Percentiles rank a stretch among this genome's conserved stretches.
Evolutionary conservation across 2,797 vertebrate species (phyloP).

Genomic region (Ceyx erithaca): DNA sequence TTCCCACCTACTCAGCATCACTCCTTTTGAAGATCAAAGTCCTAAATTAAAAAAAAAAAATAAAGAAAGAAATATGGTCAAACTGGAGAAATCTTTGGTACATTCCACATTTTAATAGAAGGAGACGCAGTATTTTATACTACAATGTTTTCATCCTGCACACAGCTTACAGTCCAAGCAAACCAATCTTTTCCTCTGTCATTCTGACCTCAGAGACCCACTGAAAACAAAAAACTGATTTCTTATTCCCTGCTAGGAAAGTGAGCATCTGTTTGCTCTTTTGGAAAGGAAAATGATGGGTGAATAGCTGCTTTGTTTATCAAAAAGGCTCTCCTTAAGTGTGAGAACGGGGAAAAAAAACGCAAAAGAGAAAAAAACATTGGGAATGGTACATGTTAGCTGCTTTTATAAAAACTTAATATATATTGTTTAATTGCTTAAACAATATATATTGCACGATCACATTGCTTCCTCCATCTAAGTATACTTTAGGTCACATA

Average conservation of each 20-base stretch:
- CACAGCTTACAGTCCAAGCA: not conserved
- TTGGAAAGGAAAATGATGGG: conserved; percentile 2
- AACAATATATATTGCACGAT: not conserved
- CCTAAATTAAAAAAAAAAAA: not conserved
- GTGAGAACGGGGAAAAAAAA: not conserved
- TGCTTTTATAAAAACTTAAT: not conserved
- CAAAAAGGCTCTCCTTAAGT: not conserved
- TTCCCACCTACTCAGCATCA: not conserved
- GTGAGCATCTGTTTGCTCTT: conserved; percentile 4
- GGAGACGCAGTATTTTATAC: not conserved
- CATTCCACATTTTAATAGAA: not conserved
- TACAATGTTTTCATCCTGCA: not conserved
- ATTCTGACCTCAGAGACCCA: not conserved
- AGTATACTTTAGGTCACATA: not conserved
- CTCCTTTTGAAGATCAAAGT: not conserved
- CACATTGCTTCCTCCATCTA: not conserved
- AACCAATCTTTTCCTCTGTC: conserved; percentile 17
- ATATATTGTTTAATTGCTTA: too few species aligned
- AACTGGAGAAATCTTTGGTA: not conserved
- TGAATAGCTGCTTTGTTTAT: conserved; percentile 47
- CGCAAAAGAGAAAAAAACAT: not conserved
- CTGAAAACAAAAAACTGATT: not conserved
- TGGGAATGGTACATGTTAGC: not conserved
- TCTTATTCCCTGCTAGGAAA: conserved; percentile 28
- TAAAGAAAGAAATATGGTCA: not conserved